Percentiles rank a stretch among this genome's conserved stretches.
Conservation (phyloP, 2,888 invertebrate species). For the Hipparchia semele region DNA sequence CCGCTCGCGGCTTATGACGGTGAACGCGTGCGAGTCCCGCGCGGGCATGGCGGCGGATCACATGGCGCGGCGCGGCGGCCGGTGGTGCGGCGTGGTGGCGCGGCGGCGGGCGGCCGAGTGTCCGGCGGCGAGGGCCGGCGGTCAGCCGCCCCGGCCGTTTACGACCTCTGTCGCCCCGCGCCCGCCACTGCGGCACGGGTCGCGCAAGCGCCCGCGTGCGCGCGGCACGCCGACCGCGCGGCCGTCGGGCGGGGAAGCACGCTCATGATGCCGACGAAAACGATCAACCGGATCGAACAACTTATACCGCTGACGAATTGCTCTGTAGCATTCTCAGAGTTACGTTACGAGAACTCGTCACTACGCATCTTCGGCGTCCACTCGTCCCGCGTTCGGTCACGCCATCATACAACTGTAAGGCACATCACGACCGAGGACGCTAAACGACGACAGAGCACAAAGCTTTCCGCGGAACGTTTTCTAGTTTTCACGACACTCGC, state of each 20-base stretch:
- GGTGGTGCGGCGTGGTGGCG: slow-evolving; percentile 35
- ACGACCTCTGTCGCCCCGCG: slow-evolving; percentile 29
- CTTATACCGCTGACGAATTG: neutral
- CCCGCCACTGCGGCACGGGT: slow-evolving; percentile 46
- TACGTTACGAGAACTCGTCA: neutral
- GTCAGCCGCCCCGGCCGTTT: neutral
- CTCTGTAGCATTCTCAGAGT: neutral
- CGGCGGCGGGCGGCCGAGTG: slow-evolving; percentile 44
- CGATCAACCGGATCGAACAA: neutral
- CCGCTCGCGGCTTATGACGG: slow-evolving; percentile 54
- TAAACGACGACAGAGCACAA: no score
- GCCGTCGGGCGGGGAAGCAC: neutral
- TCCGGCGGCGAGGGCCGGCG: slow-evolving; percentile 42
- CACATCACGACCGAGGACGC: no score
- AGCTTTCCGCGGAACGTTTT: no score
- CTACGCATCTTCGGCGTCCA: no score
- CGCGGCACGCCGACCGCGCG: neutral
- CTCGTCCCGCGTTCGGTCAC: no score
- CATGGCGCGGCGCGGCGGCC: slow-evolving; percentile 58
- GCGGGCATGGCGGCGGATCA: slow-evolving; percentile 49
- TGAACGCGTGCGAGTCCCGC: slow-evolving; percentile 65
- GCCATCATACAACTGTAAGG: no score
- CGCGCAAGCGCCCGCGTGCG: slow-evolving; percentile 60
- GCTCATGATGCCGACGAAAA: neutral
- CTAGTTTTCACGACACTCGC: no score